phyloP scores from a whole-genome alignment of 2,888 invertebrate species.

The Acleris sparsana region DNA sequence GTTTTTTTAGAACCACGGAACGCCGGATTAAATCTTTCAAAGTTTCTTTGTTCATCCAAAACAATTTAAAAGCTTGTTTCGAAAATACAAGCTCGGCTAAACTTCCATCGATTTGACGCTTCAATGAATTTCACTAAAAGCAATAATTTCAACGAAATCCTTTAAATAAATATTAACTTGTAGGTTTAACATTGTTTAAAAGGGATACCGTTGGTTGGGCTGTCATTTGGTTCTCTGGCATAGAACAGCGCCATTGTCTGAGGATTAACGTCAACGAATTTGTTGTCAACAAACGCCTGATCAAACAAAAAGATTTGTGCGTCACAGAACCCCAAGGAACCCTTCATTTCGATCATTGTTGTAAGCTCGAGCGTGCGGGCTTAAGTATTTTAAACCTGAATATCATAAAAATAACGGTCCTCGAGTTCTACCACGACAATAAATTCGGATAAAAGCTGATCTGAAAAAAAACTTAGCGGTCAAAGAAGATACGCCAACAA shows the following conservation, averaged over 20 bases:
- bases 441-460: slow-evolving; percentile 40
- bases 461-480: slow-evolving; percentile 41
- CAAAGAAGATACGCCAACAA: slow-evolving; percentile 46
- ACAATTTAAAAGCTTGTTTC: slow-evolving; percentile 35
- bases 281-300: slow-evolving; percentile 81
- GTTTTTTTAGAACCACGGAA: slow-evolving; percentile 18
- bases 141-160: slow-evolving; percentile 60
- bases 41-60: slow-evolving; percentile 32
- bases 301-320: slow-evolving; percentile 78
- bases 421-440: slow-evolving; percentile 39
- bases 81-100: slow-evolving; percentile 33
- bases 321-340: slow-evolving; percentile 61
- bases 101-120: slow-evolving; percentile 45
- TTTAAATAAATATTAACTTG: slow-evolving; percentile 69
- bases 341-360: slow-evolving; percentile 67
- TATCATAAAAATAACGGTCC: slow-evolving; percentile 53
- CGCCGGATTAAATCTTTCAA: slow-evolving; percentile 31
- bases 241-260: slow-evolving; percentile 76
- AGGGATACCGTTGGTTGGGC: slow-evolving; percentile 63
- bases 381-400: slow-evolving; percentile 61
- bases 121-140: slow-evolving; percentile 51
- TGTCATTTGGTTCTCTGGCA: slow-evolving; percentile 61
- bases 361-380: slow-evolving; percentile 57
- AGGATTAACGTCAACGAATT: slow-evolving; percentile 82
- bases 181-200: slow-evolving; percentile 64